A percentile compares a stretch with the other conserved stretches of the same genome.
Evolutionary conservation across 1,140 invertebrate genomes (phyloP).

Genomic region (Caenorhabditis inopinata): DNA sequence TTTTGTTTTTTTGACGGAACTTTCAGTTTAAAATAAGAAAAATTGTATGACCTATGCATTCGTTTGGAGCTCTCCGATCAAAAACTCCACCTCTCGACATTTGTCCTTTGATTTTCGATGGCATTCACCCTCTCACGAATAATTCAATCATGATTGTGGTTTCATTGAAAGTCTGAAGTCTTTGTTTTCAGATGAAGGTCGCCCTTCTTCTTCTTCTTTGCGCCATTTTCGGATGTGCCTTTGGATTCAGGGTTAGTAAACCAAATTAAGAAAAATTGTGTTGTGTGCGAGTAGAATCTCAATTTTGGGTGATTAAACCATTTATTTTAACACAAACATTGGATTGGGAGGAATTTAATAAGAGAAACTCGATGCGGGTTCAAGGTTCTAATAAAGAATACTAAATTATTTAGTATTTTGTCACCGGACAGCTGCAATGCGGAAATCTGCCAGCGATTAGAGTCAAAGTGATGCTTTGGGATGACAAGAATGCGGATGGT

Average conservation of each 20-base stretch:
- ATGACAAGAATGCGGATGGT: conserved; percentile 53
- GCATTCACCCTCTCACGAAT: too few species aligned
- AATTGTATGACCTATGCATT: too few species aligned
- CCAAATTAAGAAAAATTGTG: neutral
- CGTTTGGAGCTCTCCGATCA: neutral
- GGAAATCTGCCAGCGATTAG: conserved; percentile 46
- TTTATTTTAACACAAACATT: too few species aligned
- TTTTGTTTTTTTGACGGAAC: neutral
- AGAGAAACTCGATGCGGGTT: too few species aligned
- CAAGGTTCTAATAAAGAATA: too few species aligned
- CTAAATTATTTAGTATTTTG: too few species aligned
- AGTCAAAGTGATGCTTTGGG: conserved; percentile 52
- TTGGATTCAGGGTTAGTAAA: conserved; percentile 40
- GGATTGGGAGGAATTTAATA: too few species aligned
- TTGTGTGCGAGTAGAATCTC: too few species aligned
- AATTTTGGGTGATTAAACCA: too few species aligned
- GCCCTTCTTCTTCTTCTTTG: neutral
- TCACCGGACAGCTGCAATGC: conserved; percentile 48
- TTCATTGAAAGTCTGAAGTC: neutral
- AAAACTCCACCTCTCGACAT: conserved; percentile 2
- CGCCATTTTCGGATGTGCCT: conserved; percentile 37
- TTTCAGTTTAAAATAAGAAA: conserved; percentile 13
- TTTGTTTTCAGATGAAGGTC: neutral
- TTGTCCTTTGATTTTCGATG: too few species aligned
- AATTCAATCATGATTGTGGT: too few species aligned